Percentiles rank a stretch among this genome's conserved stretches.
phyloP scores from a whole-genome alignment of 2,113 vertebrate genomes.

The Agelaius tricolor region DNA sequence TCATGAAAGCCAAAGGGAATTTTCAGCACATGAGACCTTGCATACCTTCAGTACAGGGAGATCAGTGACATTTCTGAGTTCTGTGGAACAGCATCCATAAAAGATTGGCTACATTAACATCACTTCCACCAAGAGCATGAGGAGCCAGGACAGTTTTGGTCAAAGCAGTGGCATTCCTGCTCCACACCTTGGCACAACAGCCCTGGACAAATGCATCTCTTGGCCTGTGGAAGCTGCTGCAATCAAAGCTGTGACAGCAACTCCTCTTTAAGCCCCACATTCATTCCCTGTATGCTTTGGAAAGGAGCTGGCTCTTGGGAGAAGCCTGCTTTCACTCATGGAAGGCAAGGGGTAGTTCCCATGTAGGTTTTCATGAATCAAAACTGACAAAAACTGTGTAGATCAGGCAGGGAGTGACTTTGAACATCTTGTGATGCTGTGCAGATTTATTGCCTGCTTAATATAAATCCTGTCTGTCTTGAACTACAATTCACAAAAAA shows the following conservation, averaged over 20 bases:
- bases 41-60: not conserved
- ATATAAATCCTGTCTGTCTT: not conserved
- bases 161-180: not conserved
- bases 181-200: rapidly evolving
- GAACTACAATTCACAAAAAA: not conserved
- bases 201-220: not conserved
- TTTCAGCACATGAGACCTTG: not conserved
- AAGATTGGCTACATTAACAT: not conserved
- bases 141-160: not conserved
- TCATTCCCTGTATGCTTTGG: not conserved
- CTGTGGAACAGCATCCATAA: not conserved
- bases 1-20: not conserved
- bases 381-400: not conserved
- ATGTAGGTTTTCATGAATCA: not conserved
- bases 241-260: not conserved
- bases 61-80: not conserved
- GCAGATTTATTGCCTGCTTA: not conserved
- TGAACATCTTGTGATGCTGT: not conserved
- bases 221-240: not conserved
- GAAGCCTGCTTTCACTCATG: not conserved
- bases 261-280: not conserved
- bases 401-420: not conserved
- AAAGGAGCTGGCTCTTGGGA: not conserved
- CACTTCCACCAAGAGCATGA: not conserved
- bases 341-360: not conserved